Base-by-base conservation (phyloP, 2,888 invertebrate species). In the Lycocerus yunnanus region DNA sequence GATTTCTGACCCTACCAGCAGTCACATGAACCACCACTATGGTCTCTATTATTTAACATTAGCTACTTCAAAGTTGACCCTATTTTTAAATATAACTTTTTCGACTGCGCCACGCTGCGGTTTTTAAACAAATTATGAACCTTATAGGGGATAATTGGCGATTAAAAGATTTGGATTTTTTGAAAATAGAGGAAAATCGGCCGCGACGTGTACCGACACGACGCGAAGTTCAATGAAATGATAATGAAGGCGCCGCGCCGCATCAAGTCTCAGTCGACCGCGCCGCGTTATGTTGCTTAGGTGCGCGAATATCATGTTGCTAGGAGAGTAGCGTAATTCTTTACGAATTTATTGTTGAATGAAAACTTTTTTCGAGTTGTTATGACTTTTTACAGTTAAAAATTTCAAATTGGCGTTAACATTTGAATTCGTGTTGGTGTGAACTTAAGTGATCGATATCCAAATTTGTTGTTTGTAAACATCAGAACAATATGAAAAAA, bases 261-360 rank as follows among this genome's bases (percentile, higher is more conserved):
- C 75, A 75, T 67, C 13, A 66, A 58, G 20, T 65, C 71, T 75
- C 21, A 75, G 75, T 75, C 72, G 75, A 75, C 72, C 72, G 72
- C 75, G 75, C 72, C 69, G 72, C 75, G 75, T 72, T 72, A 69
- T 72, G 61, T 59, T 18, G 20, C n/a, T 6, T 4, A 43, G 43
- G 43, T 43, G 43, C 43, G 43, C 43, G 43, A 43, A 43, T 43
- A n/a, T 6, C 1, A 43, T 43, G 43, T 43, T 43, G n/a, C 43
- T n/a, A n/a, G n/a, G 43, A n/a, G 43, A n/a, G 43, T 43, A 43
- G 43, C 43, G 43, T 43, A 43, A 43, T 43, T 43, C 43, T 43
- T 43, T 43, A 43, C 43, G 43, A 43, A 43, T 9, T 21, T 9
- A 21, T 43, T 43, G 43, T 13, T 43, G 43, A 43, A 43, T 43